These are phyloP conservation scores for Pseudorhombus dupliciocellatus DNA, from an alignment of 2,113 vertebrate genomes.

Conservation along the genomic window DNA sequence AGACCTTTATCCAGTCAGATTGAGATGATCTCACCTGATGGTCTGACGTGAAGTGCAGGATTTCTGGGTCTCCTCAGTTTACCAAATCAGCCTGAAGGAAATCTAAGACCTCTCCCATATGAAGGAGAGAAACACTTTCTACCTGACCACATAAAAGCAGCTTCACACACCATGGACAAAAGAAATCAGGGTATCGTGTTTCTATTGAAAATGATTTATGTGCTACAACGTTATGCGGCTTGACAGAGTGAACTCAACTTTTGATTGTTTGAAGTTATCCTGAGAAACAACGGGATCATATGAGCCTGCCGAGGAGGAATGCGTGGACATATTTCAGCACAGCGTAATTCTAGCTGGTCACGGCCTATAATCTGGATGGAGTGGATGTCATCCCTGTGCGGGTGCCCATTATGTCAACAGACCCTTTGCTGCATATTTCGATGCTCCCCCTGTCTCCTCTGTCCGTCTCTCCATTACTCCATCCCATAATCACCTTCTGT, in stretches of 20 bases:
- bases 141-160: conserved; percentile 7
- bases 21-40: conserved; percentile 2
- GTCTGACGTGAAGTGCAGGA: background rate
- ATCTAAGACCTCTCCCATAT: background rate
- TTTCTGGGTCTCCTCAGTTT: background rate
- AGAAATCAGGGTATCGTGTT: conserved; percentile 1
- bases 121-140: conserved; percentile 1
- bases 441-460: conserved; percentile 54
- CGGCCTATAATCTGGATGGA: conserved; percentile 55
- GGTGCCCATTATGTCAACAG: conserved; percentile 61
- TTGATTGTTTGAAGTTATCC: conserved; percentile 40
- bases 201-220: conserved; percentile 27
- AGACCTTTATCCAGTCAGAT: background rate
- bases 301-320: conserved; percentile 12
- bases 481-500: conserved; percentile 74
- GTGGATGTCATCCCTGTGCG: conserved; percentile 59
- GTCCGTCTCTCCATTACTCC: conserved; percentile 63
- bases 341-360: conserved; percentile 67
- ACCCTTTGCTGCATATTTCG: conserved; percentile 62
- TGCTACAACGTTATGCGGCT: conserved; percentile 8
- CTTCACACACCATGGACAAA: background rate
- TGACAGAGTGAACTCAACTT: conserved; percentile 34
- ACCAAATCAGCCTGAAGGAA: conserved; percentile 3
- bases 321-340: conserved; percentile 60
- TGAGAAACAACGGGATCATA: conserved; percentile 37